Evolutionary conservation across 2,113 vertebrate genomes (phyloP), one percentile per base, ranked within the genome.

Genomic region (Cisticola juncidis): DNA sequence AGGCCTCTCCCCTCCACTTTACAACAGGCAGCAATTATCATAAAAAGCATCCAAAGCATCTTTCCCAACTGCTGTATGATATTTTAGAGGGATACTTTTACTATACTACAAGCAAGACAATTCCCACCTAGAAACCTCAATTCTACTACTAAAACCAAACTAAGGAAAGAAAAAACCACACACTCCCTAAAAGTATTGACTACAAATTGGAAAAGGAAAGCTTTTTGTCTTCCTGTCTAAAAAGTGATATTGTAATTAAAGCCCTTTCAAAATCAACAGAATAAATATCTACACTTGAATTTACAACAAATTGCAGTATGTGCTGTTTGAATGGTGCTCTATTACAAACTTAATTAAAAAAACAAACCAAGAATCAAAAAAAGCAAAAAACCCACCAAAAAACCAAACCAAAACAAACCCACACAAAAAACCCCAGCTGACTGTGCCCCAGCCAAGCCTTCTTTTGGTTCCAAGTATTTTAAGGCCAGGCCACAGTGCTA

Each of bases 321-420:
- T 94, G 91, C 93, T 95, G 90, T 83, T 90, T 88, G 78, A 95
- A 95, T 79, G 88, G 86, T 93, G 76, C 82, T 94, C 60, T 86
- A 38, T 44, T 50, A 91, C 7, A 82, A 82, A 85, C 57, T 20
- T 16, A 40, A 83, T 61, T 24, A 2, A 45, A 28, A 71, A 53
- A 54, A 44, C 16, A 44, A 44, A 44, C 16, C 42, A 44, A 44
- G 19, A 42, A 42, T 14, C 42, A 42, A 42, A 45, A 45, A 38
- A 9, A 38, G 38, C 44, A 45, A 45, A 45, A 17, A 45, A 45
- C 42, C 44, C 18, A 45, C 17, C 18, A 45, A 45, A 45, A 18
- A 45, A 17, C 44, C 12, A 15, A 44, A 44, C 16, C 42, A 44
- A 44, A 44, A 44, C 38, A 44, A 44, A 18, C 16, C 42, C 42